Conservation (phyloP, 2,888 invertebrate genomes). For the Branchipolynoe longqiensis region DNA sequence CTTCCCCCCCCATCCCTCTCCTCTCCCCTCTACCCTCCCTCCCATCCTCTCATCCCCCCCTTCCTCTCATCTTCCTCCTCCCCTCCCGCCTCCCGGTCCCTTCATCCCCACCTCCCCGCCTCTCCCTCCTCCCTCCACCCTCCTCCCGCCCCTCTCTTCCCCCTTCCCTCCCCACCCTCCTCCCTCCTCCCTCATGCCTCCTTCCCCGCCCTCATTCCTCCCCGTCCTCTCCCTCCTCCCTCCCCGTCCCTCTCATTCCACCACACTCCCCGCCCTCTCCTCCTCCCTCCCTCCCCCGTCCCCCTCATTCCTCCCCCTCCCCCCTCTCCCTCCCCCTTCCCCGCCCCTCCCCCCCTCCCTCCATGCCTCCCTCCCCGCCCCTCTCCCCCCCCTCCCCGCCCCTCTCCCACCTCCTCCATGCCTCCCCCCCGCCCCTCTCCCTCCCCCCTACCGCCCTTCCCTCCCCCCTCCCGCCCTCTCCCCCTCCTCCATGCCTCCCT, state of each 20-base stretch:
- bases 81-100: neutral
- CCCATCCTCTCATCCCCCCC: neutral
- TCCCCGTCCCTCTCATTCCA: neutral
- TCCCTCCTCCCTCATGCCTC: neutral
- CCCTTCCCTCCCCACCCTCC: neutral
- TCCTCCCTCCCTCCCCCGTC: neutral
- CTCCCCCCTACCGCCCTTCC: neutral
- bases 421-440: neutral
- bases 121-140: neutral
- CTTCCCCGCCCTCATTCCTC: neutral
- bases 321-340: slow-evolving; percentile 27
- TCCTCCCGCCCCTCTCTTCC: neutral
- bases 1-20: neutral
- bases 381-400: neutral
- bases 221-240: neutral
- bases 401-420: neutral
- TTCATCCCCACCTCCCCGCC: neutral
- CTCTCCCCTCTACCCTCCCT: neutral
- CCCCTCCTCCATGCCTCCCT: neutral
- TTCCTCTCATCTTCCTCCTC: neutral
- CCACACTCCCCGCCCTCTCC: neutral
- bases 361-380: neutral
- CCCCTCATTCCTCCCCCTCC: neutral
- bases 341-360: neutral
- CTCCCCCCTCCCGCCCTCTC: neutral